Evolutionary conservation across 1,140 invertebrate genomes (phyloP).

Genomic region (Bombus difficillimus): DNA sequence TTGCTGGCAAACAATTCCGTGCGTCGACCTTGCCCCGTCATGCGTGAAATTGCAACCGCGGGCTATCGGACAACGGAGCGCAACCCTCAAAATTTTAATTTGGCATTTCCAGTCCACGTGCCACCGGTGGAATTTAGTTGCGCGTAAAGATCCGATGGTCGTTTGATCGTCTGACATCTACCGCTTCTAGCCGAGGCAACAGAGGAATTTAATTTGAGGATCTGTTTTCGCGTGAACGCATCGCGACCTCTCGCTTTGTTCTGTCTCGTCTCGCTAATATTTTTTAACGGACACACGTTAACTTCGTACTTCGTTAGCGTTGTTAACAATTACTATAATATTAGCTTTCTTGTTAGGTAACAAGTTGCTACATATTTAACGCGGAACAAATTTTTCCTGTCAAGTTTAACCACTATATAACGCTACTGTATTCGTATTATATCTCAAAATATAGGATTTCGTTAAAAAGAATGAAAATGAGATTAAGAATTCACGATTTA

Average conservation of each 20-base stretch:
- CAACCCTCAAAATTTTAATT: constrained; percentile 61
- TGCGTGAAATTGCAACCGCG: constrained; percentile 64
- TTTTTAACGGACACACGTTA: not conserved
- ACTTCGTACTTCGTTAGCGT: no score
- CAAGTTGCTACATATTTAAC: not conserved
- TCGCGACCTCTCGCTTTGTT: not conserved
- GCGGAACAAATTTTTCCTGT: no score
- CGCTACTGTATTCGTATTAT: no score
- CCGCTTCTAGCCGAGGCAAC: not conserved
- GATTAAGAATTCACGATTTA: no score
- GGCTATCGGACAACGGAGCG: constrained; percentile 45
- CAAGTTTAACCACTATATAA: no score
- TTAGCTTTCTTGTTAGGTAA: not conserved
- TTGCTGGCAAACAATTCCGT: constrained; percentile 15
- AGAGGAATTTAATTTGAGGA: constrained; percentile 9
- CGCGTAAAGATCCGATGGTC: constrained; percentile 53
- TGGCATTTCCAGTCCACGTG: constrained; percentile 48
- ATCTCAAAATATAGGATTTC: no score
- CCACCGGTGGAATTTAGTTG: constrained; percentile 34
- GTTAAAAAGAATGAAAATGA: no score
- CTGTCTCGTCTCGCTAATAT: not conserved
- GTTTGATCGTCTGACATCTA: constrained; percentile 15
- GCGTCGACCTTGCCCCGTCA: constrained; percentile 27
- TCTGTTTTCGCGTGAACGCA: constrained; percentile 6
- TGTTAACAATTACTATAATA: not conserved